Evolutionary conservation across 2,113 vertebrate genomes (phyloP).

Genomic region (Chionomys nivalis): DNA sequence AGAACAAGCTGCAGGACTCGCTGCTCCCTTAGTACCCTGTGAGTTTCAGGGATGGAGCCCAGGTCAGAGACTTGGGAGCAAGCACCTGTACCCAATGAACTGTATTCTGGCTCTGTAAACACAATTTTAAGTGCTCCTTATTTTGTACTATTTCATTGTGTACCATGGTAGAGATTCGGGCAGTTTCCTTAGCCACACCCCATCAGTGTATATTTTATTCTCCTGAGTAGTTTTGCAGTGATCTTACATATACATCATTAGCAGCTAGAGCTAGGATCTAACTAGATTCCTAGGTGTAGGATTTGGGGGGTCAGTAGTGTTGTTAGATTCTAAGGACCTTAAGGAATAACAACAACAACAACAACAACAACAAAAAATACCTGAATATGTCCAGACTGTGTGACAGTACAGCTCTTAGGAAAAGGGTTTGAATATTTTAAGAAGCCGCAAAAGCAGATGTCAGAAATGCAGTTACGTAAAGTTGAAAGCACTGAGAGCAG

Average conservation of each 20-base stretch:
- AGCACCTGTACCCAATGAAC: background rate
- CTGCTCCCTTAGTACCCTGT: background rate
- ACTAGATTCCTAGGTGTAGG: background rate
- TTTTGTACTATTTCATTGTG: background rate
- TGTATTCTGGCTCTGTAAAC: background rate
- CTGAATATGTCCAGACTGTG: background rate
- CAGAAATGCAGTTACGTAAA: background rate
- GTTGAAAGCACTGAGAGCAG: background rate
- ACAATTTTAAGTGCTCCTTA: background rate
- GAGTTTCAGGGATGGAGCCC: background rate
- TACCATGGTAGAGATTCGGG: no score
- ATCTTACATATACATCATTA: background rate
- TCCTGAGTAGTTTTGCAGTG: background rate
- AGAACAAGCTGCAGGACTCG: background rate
- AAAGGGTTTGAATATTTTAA: background rate
- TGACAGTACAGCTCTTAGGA: constrained; percentile 1
- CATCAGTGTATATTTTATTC: background rate
- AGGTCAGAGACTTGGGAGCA: background rate
- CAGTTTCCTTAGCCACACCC: background rate
- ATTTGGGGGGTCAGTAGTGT: background rate
- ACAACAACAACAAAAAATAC: background rate
- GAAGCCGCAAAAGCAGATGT: constrained; percentile 2
- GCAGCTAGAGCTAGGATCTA: background rate
- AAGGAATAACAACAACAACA: background rate
- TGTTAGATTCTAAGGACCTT: background rate